These are phyloP conservation scores for Melopsittacus undulatus DNA, from an alignment of 2,797 vertebrate species.

Conservation along the genomic window DNA sequence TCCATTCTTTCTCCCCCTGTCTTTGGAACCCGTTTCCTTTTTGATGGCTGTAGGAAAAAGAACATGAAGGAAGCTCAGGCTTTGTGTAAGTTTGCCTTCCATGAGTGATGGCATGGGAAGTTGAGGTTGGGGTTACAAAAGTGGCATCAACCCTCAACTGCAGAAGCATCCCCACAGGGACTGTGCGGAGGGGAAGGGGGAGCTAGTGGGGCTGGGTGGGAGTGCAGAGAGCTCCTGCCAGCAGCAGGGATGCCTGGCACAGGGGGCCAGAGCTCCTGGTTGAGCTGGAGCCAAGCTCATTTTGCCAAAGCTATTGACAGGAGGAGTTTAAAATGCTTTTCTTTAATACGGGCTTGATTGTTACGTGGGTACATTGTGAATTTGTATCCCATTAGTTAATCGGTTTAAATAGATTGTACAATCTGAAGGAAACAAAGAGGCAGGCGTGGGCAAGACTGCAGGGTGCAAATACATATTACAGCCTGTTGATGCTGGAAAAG, in stretches of 20 bases:
- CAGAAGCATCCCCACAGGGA: fast-evolving
- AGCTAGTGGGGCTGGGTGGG: not conserved
- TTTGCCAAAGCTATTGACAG: not conserved
- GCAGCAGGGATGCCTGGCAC: not conserved
- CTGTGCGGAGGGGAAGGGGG: not conserved
- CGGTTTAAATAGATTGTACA: not conserved
- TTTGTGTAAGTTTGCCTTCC: not conserved
- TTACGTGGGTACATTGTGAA: not conserved
- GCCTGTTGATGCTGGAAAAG: not conserved
- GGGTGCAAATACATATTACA: not conserved
- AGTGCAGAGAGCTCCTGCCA: not conserved
- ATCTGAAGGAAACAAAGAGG: conserved; percentile 5
- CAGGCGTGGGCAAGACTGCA: not conserved
- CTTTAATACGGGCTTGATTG: not conserved
- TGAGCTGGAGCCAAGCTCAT: not conserved
- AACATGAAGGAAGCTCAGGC: not conserved
- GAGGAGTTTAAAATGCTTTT: not conserved
- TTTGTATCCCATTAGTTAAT: conserved; percentile 15
- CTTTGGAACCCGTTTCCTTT: not conserved
- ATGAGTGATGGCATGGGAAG: not conserved
- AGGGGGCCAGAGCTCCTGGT: not conserved
- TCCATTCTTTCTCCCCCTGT: not conserved
- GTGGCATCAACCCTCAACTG: not conserved
- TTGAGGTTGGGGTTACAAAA: not conserved
- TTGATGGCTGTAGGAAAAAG: not conserved